Percentiles rank a stretch among this genome's conserved stretches.
Evolutionary conservation across 1,140 invertebrate genomes (phyloP).

Genomic region (Ceratina japonica): DNA sequence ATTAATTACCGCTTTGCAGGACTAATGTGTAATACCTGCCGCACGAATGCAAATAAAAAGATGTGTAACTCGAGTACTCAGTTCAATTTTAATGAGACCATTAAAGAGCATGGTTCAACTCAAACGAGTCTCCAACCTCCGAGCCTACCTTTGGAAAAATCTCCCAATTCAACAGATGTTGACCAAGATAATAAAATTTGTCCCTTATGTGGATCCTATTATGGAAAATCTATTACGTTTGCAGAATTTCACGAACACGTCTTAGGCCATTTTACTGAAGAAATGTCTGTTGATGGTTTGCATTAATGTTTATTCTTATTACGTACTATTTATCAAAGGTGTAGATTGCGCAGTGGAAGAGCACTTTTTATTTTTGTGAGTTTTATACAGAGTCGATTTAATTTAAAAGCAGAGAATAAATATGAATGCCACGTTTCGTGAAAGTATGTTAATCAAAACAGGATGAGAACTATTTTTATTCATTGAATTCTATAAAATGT

Average conservation of each 20-base stretch:
- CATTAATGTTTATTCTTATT: too few relatives aligned
- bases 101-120: constrained; percentile 69
- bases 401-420: neutral
- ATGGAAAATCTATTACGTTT: constrained; percentile 70
- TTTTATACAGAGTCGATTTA: neutral
- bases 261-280: constrained; percentile 76
- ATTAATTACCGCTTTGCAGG: constrained; percentile 59
- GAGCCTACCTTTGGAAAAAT: constrained; percentile 58
- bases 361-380: constrained; percentile 5
- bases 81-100: constrained; percentile 67
- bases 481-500: constrained; percentile 27
- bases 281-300: constrained; percentile 60
- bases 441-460: neutral
- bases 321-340: neutral
- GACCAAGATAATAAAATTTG: constrained; percentile 71
- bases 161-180: constrained; percentile 38
- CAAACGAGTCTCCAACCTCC: constrained; percentile 71
- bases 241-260: constrained; percentile 78
- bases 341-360: neutral
- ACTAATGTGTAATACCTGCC: constrained; percentile 67
- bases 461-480: constrained; percentile 15
- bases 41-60: constrained; percentile 68
- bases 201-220: constrained; percentile 76
- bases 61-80: constrained; percentile 73
- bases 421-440: constrained; percentile 20